A percentile compares a stretch with the other conserved stretches of the same genome.
Evolutionary conservation across 2,888 invertebrate species (phyloP).

Genomic region (Holacanthella duospinosa): DNA sequence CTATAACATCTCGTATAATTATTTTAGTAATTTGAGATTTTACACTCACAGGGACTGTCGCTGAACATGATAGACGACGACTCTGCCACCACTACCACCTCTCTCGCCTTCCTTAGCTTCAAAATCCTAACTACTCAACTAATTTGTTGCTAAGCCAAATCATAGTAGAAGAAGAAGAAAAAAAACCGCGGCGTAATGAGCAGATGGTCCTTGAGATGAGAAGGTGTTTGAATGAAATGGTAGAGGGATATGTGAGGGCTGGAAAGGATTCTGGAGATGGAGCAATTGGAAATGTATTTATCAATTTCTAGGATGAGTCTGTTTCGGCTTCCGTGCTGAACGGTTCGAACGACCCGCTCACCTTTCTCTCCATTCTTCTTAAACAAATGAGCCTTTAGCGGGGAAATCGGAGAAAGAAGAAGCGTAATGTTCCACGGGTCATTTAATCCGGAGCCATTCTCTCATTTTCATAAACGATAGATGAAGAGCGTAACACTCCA

Average conservation of each 20-base stretch:
- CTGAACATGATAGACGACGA: too few relatives aligned
- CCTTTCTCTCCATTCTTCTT: not conserved
- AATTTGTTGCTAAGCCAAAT: too few relatives aligned
- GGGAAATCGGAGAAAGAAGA: constrained; percentile 16
- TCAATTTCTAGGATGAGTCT: not conserved
- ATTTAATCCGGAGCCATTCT: constrained; percentile 18
- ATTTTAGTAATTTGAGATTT: not conserved
- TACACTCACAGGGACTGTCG: too few relatives aligned
- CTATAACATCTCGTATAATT: not conserved
- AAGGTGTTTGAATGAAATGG: too few relatives aligned
- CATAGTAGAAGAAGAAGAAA: too few relatives aligned
- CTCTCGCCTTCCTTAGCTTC: too few relatives aligned
- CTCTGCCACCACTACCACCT: too few relatives aligned
- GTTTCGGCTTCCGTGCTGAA: not conserved
- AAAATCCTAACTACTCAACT: too few relatives aligned
- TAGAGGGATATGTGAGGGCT: too few relatives aligned
- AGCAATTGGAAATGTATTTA: constrained; percentile 1
- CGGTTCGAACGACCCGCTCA: not conserved
- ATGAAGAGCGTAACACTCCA: not conserved
- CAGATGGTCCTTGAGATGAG: too few relatives aligned
- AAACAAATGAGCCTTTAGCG: constrained; percentile 14
- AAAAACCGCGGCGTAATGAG: too few relatives aligned
- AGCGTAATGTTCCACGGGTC: constrained; percentile 29
- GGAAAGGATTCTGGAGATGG: too few relatives aligned
- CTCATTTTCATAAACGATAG: constrained; percentile 1